These are phyloP conservation scores for Drosophila pruinosa DNA, from an alignment of 1,140 invertebrate species.

Conservation along the genomic window DNA sequence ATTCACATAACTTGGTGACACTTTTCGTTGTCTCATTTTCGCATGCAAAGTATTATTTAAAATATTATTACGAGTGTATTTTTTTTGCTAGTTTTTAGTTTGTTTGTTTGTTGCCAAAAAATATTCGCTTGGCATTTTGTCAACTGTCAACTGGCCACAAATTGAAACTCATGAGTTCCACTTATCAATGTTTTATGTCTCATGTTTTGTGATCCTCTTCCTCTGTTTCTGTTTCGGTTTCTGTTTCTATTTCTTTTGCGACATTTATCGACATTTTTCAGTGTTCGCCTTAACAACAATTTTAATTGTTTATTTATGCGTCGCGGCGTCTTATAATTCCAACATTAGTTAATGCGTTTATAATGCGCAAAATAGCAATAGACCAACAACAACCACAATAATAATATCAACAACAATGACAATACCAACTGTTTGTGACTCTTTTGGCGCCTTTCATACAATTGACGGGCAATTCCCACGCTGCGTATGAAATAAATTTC, in stretches of 20 bases:
- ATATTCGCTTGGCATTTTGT: slow-evolving; percentile 49
- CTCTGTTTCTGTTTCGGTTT: neutral
- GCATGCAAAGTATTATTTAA: neutral
- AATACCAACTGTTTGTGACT: slow-evolving; percentile 19
- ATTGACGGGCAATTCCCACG: slow-evolving; percentile 74
- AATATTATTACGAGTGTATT: neutral
- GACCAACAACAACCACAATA: slow-evolving; percentile 14
- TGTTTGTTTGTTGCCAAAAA: slow-evolving; percentile 26
- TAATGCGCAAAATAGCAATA: slow-evolving; percentile 67
- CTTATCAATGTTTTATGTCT: slow-evolving; percentile 51
- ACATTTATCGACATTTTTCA: slow-evolving; percentile 41
- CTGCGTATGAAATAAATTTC: slow-evolving; percentile 78
- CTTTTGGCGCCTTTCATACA: slow-evolving; percentile 69
- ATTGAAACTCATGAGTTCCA: slow-evolving; percentile 46
- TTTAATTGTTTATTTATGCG: slow-evolving; percentile 68
- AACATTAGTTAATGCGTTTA: slow-evolving; percentile 77
- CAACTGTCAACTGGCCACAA: slow-evolving; percentile 38
- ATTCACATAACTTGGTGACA: neutral
- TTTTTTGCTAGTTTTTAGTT: slow-evolving; percentile 3
- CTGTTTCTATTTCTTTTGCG: neutral
- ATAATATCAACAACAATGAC: slow-evolving; percentile 4
- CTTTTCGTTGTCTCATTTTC: neutral
- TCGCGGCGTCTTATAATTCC: slow-evolving; percentile 40
- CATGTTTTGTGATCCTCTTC: slow-evolving; percentile 9
- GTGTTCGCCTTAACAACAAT: slow-evolving; percentile 34